Conservation (phyloP, 2,113 vertebrate genomes). For the Silurus asotus region DNA sequence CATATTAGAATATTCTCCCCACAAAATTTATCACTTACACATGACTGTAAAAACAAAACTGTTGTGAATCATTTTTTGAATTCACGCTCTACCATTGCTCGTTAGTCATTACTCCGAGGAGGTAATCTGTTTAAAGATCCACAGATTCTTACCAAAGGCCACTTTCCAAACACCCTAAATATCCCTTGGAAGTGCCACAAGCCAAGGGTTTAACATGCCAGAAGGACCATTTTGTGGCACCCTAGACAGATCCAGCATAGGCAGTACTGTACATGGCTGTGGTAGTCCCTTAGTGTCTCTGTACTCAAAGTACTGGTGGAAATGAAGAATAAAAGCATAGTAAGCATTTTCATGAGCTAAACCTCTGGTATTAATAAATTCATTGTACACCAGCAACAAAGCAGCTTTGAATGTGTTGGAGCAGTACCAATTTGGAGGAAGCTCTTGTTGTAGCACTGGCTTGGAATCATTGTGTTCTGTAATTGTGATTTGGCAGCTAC, state of each 20-base stretch:
- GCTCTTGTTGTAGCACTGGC: neutral
- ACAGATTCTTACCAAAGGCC: neutral
- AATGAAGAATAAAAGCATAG: neutral
- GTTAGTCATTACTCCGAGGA: neutral
- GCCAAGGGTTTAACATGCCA: conserved; percentile 2
- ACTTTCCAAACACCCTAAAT: neutral
- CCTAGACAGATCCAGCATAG: neutral
- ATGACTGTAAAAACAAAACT: neutral
- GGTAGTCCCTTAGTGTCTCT: neutral
- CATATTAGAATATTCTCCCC: conserved; percentile 15
- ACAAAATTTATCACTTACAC: neutral
- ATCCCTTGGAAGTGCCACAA: neutral
- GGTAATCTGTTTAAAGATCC: neutral
- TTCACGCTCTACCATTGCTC: neutral
- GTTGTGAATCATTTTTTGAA: neutral
- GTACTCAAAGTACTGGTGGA: neutral
- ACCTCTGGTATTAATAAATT: neutral
- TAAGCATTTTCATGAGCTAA: neutral
- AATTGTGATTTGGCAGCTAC: neutral
- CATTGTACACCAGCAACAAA: neutral
- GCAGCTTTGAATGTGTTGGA: neutral
- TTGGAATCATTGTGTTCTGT: neutral
- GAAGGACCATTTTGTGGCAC: neutral
- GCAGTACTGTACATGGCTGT: neutral
- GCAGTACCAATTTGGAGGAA: neutral